A percentile compares a stretch with the other conserved stretches of the same genome.
Evolutionary conservation across 2,888 invertebrate species (phyloP).

Genomic region (Trichogramma evanescens): DNA sequence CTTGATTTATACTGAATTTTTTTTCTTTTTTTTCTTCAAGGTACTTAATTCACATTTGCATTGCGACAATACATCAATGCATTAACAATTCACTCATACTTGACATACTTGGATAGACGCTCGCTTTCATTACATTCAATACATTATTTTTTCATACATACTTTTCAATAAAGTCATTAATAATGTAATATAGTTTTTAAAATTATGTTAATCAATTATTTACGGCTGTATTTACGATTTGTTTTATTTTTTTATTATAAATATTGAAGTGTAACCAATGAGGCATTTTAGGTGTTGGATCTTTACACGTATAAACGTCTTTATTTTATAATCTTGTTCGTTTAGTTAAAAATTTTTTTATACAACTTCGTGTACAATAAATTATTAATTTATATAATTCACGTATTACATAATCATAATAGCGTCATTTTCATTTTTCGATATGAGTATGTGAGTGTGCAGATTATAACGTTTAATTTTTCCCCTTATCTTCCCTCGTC

Average conservation of each 20-base stretch:
- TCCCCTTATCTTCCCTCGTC: too few species aligned
- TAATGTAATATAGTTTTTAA: too few species aligned
- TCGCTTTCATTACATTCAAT: too few species aligned
- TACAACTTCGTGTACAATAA: neutral
- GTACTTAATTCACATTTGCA: too few species aligned
- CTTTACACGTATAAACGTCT: constrained; percentile 32
- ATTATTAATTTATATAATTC: neutral
- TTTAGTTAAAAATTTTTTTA: constrained; percentile 12
- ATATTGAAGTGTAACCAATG: constrained; percentile 23
- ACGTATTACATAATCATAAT: constrained; percentile 4
- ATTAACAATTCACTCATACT: too few species aligned
- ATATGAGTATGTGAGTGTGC: neutral
- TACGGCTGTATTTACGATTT: too few species aligned
- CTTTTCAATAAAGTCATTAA: too few species aligned
- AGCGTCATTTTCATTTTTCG: neutral
- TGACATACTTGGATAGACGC: too few species aligned
- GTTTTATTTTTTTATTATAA: constrained; percentile 11
- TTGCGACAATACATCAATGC: too few species aligned
- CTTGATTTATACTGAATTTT: neutral
- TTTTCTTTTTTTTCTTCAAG: too few species aligned
- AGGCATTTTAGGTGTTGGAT: constrained; percentile 33
- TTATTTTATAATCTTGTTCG: constrained; percentile 24
- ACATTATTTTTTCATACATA: too few species aligned
- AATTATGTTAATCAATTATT: too few species aligned
- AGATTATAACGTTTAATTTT: neutral